Evolutionary conservation across 2,888 invertebrate genomes (phyloP).

Genomic region (Caenorhabditis sp.): DNA sequence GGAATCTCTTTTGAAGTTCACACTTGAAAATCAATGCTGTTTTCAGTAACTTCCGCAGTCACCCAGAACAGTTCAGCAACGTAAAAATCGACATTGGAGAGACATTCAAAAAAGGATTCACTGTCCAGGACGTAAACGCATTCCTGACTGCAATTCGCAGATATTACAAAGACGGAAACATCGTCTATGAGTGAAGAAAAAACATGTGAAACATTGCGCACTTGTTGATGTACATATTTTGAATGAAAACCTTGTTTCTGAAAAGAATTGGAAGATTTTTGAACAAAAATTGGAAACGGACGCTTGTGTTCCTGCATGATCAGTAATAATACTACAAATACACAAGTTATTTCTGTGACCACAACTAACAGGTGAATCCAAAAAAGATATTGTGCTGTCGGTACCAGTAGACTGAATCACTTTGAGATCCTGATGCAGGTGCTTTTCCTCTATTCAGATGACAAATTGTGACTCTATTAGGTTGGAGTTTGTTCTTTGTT

Average conservation of each 20-base stretch:
- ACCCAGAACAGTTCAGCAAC: conserved; percentile 51
- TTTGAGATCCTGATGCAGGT: too few relatives aligned
- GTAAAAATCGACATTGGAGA: conserved; percentile 61
- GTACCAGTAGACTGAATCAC: too few relatives aligned
- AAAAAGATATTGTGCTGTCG: too few relatives aligned
- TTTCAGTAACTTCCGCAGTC: conserved; percentile 58
- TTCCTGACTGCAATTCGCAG: conserved; percentile 48
- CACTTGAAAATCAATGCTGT: not conserved
- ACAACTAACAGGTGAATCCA: too few relatives aligned
- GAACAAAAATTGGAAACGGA: too few relatives aligned
- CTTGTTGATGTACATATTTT: conserved; percentile 7
- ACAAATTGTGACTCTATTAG: too few relatives aligned
- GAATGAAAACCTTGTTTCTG: not conserved
- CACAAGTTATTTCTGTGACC: too few relatives aligned
- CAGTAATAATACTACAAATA: too few relatives aligned
- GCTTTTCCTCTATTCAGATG: too few relatives aligned
- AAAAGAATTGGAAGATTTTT: too few relatives aligned
- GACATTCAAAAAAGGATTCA: conserved; percentile 59
- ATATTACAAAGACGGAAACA: conserved; percentile 37
- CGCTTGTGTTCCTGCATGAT: too few relatives aligned
- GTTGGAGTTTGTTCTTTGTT: too few relatives aligned
- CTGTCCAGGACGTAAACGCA: conserved; percentile 42
- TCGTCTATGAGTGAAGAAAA: conserved; percentile 38
- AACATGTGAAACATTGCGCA: not conserved
- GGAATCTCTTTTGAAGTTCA: not conserved